phyloP scores from a whole-genome alignment of 2,797 vertebrate genomes.

The Anguilla anguilla region DNA sequence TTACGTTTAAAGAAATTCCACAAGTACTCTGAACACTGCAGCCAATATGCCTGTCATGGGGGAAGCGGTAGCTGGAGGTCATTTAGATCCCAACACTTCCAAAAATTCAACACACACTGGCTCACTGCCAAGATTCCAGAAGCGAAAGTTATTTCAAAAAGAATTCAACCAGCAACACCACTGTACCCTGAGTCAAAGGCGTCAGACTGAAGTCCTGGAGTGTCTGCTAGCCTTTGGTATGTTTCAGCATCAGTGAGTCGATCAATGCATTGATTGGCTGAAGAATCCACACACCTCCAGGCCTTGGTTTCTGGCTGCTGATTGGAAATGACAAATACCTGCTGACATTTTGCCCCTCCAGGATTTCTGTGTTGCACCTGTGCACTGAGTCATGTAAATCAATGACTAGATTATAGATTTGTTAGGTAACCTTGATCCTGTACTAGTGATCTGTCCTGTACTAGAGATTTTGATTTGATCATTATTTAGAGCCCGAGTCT shows the following conservation, averaged over 20 bases:
- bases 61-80: background rate
- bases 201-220: background rate
- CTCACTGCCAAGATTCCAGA: background rate
- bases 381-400: background rate
- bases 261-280: background rate
- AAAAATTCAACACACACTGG: background rate
- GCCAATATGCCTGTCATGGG: background rate
- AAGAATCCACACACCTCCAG: background rate
- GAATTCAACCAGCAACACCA: background rate
- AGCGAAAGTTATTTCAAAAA: background rate
- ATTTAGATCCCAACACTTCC: background rate
- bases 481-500: background rate
- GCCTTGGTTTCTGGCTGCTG: background rate
- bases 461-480: background rate
- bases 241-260: background rate
- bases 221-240: background rate
- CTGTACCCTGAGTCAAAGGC: background rate
- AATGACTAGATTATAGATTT: background rate
- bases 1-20: background rate
- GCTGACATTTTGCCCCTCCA: background rate
- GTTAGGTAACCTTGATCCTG: background rate
- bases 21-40: background rate
- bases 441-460: background rate
- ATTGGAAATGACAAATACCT: background rate
- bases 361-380: background rate